Evolutionary conservation across 2,888 invertebrate species (phyloP).

Genomic region (Lycia hirtaria): DNA sequence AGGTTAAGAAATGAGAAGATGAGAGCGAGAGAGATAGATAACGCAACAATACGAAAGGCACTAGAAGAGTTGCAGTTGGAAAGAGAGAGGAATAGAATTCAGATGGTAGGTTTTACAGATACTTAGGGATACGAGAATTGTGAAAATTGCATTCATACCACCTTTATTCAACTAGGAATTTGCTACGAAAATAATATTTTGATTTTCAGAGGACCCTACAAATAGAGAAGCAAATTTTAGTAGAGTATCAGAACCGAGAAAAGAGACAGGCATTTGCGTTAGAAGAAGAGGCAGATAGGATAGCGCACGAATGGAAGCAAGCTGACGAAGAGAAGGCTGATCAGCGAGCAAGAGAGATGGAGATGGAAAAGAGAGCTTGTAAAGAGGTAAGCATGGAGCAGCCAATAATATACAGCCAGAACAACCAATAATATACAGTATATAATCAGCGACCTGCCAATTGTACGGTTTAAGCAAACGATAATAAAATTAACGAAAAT

Average conservation of each 20-base stretch:
- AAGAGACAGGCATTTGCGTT: slow-evolving; percentile 54
- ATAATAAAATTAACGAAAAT: too few species aligned
- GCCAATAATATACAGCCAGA: background rate
- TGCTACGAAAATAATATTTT: too few species aligned
- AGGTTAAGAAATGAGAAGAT: slow-evolving; percentile 59
- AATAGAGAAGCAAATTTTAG: slow-evolving; percentile 63
- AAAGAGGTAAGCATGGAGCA: slow-evolving; percentile 56
- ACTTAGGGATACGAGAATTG: too few species aligned
- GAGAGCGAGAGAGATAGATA: slow-evolving; percentile 64
- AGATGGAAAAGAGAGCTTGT: slow-evolving; percentile 50
- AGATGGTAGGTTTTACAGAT: slow-evolving; percentile 58
- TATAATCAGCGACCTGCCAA: too few species aligned
- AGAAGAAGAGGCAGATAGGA: slow-evolving; percentile 58
- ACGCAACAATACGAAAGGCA: slow-evolving; percentile 60
- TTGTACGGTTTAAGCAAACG: too few species aligned
- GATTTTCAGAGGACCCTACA: slow-evolving; percentile 63
- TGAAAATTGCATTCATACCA: too few species aligned
- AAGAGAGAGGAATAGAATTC: slow-evolving; percentile 55
- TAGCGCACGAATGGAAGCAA: slow-evolving; percentile 57
- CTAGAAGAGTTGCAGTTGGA: slow-evolving; percentile 62
- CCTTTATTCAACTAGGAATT: too few species aligned
- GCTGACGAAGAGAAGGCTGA: slow-evolving; percentile 59
- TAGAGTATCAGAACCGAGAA: slow-evolving; percentile 61
- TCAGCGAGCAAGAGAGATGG: slow-evolving; percentile 48
- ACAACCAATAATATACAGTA: too few species aligned